phyloP scores from a whole-genome alignment of 37 sponge, comb jelly and placozoan genomes.

The Mnemiopsis leidyi region DNA sequence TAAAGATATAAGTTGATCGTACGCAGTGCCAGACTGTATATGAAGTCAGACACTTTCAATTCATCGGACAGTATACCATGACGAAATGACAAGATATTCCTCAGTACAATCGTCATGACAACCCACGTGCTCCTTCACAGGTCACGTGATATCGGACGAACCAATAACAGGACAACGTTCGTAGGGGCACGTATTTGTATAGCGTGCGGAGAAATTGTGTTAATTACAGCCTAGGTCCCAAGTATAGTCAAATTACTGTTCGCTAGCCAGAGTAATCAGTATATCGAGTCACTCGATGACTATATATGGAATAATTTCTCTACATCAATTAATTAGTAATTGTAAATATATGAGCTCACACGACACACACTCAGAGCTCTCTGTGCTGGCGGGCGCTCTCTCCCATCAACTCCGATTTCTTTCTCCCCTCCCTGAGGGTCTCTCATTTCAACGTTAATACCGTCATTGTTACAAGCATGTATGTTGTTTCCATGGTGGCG shows the following conservation, averaged over 20 bases:
- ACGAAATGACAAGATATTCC: no score
- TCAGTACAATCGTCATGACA: constrained; percentile 11
- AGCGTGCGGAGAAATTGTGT: constrained; percentile 59
- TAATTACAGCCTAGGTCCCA: constrained; percentile 60
- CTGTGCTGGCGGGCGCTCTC: neutral
- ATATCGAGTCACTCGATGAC: constrained; percentile 53
- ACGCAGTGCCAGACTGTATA: no score
- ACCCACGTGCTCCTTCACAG: neutral
- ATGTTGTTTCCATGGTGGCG: no score
- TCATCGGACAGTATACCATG: no score
- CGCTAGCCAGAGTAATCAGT: constrained; percentile 56
- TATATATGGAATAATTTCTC: constrained; percentile 35
- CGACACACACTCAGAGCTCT: neutral
- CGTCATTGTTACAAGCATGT: no score
- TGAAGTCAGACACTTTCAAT: no score
- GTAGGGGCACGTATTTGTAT: constrained; percentile 31
- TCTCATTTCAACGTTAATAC: no score
- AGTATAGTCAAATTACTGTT: constrained; percentile 63
- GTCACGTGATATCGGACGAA: neutral
- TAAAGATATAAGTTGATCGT: no score
- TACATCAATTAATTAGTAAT: constrained; percentile 64
- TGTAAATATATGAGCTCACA: constrained; percentile 54
- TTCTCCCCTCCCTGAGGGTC: no score
- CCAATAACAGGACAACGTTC: neutral
- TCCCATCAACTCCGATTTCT: no score